Percentiles rank a stretch among this genome's conserved stretches.
Evolutionary conservation across 2,888 invertebrate species (phyloP).

Genomic region (Oxyteleia sp.): DNA sequence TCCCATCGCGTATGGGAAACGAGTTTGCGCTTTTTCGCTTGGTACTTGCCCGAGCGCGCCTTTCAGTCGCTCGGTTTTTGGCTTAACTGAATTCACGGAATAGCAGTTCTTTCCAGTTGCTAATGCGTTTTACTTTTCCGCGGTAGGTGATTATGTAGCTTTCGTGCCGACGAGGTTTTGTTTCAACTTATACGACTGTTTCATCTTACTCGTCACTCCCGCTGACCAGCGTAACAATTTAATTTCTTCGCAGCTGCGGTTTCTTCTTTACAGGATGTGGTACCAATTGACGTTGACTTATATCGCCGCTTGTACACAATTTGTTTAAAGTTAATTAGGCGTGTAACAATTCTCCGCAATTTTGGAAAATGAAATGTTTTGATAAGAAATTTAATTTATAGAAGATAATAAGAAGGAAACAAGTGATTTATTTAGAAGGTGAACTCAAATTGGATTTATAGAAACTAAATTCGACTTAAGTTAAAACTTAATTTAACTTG

Average conservation of each 20-base stretch:
- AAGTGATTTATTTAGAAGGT: too few relatives aligned
- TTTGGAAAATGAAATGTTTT: too few relatives aligned
- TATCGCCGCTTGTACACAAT: too few relatives aligned
- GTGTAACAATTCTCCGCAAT: too few relatives aligned
- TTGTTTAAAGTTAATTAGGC: too few relatives aligned
- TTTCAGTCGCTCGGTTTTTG: slow-evolving; percentile 24
- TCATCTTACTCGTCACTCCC: slow-evolving; percentile 1
- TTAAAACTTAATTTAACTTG: too few relatives aligned
- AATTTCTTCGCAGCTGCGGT: slow-evolving; percentile 9
- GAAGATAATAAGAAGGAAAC: too few relatives aligned
- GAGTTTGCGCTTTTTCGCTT: slow-evolving; percentile 8
- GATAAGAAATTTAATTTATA: too few relatives aligned
- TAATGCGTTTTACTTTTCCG: slow-evolving; percentile 43
- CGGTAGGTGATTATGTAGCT: slow-evolving; percentile 38
- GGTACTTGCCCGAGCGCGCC: slow-evolving; percentile 8
- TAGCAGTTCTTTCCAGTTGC: slow-evolving; percentile 16
- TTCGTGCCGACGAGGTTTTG: slow-evolving; percentile 25
- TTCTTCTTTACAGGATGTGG: not conserved
- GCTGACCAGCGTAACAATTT: slow-evolving; percentile 7
- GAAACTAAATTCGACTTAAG: too few relatives aligned
- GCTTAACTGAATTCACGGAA: slow-evolving; percentile 14
- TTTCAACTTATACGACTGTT: slow-evolving; percentile 14
- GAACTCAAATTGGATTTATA: too few relatives aligned
- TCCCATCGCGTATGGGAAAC: not conserved
- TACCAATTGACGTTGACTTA: not conserved